phyloP scores from a whole-genome alignment of 2,113 vertebrate species.

The Pitta sordida region DNA sequence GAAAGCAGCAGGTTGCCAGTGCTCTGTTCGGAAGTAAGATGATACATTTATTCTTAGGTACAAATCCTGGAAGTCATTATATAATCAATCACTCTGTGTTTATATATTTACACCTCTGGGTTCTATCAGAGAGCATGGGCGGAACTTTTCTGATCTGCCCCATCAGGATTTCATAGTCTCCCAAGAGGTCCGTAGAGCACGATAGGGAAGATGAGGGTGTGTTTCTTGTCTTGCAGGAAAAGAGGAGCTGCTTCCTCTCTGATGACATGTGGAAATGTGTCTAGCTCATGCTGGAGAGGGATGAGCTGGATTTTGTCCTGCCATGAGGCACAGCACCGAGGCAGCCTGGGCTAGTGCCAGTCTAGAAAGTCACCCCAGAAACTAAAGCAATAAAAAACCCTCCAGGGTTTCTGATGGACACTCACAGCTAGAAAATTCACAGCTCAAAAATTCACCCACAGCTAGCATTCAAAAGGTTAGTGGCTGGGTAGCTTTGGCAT shows the following conservation, averaged over 20 bases:
- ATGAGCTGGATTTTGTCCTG: background rate
- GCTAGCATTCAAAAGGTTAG: background rate
- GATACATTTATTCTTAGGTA: conserved; percentile 44
- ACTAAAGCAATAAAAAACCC: background rate
- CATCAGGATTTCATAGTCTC: background rate
- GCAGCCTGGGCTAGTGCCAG: background rate
- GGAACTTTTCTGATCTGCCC: background rate
- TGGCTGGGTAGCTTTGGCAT: conserved; percentile 17
- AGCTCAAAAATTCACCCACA: background rate
- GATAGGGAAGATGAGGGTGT: background rate
- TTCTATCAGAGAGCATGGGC: background rate
- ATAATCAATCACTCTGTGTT: conserved; percentile 34
- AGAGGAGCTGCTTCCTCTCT: background rate
- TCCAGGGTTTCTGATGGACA: background rate
- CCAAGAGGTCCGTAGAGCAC: background rate
- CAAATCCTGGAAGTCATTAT: conserved; percentile 41
- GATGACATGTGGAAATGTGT: background rate
- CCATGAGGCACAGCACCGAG: background rate
- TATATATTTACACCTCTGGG: conserved; percentile 53
- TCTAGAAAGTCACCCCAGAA: background rate
- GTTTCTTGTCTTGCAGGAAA: background rate
- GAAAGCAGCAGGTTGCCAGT: conserved; percentile 31
- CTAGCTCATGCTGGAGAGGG: background rate
- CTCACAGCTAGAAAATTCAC: background rate
- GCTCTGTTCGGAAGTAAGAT: background rate